Evolutionary conservation across 53 echinoderm and acorn worm genomes (phyloP).

Genomic region (Glandiceps talaboti): DNA sequence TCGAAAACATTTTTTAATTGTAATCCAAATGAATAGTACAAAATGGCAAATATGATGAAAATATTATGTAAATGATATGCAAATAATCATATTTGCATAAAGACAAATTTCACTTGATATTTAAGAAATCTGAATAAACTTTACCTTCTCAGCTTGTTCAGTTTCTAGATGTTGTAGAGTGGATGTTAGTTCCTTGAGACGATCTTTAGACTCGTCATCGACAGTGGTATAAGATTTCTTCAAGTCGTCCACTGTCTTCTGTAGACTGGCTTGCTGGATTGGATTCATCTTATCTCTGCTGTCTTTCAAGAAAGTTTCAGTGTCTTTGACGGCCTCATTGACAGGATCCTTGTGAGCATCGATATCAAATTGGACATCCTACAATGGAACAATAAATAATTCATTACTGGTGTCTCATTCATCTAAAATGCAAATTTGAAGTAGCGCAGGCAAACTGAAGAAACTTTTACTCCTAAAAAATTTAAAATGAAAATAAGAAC

Average conservation of each 20-base stretch:
- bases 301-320: conserved; percentile 72
- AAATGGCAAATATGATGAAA: too few species aligned
- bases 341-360: conserved; percentile 46
- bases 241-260: conserved; percentile 54
- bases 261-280: conserved; percentile 65
- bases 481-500: not conserved
- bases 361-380: conserved; percentile 61
- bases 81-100: too few species aligned
- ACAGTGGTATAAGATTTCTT: not conserved
- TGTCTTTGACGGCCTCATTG: conserved; percentile 74
- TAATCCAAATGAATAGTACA: too few species aligned
- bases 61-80: too few species aligned
- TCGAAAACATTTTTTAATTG: too few species aligned
- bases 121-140: too few species aligned
- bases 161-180: conserved; percentile 39
- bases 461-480: not conserved
- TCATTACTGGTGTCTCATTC: not conserved
- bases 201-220: not conserved
- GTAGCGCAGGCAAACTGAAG: too few species aligned
- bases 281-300: conserved; percentile 51
- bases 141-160: conserved; percentile 56
- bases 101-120: too few species aligned
- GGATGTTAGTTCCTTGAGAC: not conserved
- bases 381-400: not conserved
- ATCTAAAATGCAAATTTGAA: too few species aligned